Evolutionary conservation across 2,888 invertebrate genomes (phyloP), one percentile per base, ranked within the genome.

Genomic region (Malthinus flaveolus): DNA sequence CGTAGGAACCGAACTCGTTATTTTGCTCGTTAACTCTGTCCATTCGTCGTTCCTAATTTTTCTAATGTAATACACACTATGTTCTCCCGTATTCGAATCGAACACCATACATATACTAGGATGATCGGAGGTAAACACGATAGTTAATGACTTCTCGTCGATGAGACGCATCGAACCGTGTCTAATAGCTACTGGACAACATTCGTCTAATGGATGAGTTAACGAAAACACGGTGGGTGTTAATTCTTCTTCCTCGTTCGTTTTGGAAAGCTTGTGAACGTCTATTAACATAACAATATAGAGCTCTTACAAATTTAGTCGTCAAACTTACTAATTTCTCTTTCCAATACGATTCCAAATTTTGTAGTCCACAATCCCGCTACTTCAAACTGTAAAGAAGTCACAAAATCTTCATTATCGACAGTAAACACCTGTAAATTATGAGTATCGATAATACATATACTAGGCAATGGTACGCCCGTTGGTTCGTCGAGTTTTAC

Each of bases 201-300:
- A 89, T 79, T 97, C 96, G 76, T 97, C 93, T 50, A 96, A 79
- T 0, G 96, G 96, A 82, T 96, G 95, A 0, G 89, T 84, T 56
- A 97, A 79, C 7, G 94, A 93, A 77, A 93, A 97, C 46, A 95
- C 83, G 0, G 90, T 87, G 0, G 95, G 92, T 71, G 91, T 81
- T 0, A 82, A 80, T 48, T 84, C 80, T 31, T 59, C 62, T 48
- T 66, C 53, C n/a, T 56, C 47, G 13, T 45, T 32, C 7, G 36
- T 1, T 10, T 50, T 50, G n/a, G 7, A 9, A 33, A 12, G 47
- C 33, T 56, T 55, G 7, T 23, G 10, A 9, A 49, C 50, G 12
- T 46, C 55, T 55, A 10, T 10, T 8, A 33, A 11, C 1, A 47
- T 9, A 47, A 8, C 9, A 44, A 13, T 23, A 8, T 31, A 49